Conservation (phyloP, 2,888 invertebrate species). For the Pollenia griseotomentosa region DNA sequence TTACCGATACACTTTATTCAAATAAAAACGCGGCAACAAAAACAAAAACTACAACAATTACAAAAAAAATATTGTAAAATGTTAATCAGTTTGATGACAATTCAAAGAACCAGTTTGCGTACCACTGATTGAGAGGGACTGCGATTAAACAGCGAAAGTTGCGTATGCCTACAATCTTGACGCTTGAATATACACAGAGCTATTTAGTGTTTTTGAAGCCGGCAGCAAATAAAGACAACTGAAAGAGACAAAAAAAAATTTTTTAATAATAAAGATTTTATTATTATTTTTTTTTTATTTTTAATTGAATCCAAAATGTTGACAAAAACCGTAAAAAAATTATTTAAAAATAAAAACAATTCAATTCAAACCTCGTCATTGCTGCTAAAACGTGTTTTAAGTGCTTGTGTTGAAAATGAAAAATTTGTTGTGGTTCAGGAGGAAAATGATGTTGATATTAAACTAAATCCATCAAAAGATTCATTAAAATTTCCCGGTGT, state of each 20-base stretch:
- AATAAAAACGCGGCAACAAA: background rate
- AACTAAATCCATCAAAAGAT: constrained; percentile 79
- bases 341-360: constrained; percentile 37
- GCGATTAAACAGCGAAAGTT: constrained; percentile 2
- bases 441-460: background rate
- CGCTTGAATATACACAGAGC: constrained; percentile 8
- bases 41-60: background rate
- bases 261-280: background rate
- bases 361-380: background rate
- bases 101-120: background rate
- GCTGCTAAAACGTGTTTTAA: constrained; percentile 56
- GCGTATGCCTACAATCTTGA: background rate
- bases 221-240: constrained; percentile 33
- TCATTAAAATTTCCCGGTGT: constrained; percentile 86
- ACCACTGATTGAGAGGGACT: background rate
- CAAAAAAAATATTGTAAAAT: background rate
- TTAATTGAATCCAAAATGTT: constrained; percentile 39
- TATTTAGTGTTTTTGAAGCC: constrained; percentile 36
- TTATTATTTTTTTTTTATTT: background rate
- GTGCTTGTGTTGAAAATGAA: constrained; percentile 76
- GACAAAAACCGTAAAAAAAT: constrained; percentile 42
- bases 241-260: background rate
- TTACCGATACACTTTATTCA: background rate
- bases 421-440: constrained; percentile 76
- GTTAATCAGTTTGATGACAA: constrained; percentile 23